Conservation (phyloP, 1,140 invertebrate genomes). For the Pogonognathellus flavescens region DNA sequence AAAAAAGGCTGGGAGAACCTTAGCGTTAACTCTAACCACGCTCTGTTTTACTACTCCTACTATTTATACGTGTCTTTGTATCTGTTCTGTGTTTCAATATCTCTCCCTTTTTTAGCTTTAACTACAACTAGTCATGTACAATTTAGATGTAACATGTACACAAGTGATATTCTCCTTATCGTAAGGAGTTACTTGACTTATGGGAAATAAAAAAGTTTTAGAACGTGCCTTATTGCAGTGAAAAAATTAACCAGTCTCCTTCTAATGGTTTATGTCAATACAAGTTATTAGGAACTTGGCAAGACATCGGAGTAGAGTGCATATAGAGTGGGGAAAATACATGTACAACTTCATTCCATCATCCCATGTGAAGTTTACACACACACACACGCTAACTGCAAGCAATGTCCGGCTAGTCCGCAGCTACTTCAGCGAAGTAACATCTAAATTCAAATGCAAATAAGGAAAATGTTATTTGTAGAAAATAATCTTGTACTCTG, state of each 20-base stretch:
- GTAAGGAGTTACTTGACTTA: conserved; percentile 17
- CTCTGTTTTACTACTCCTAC: not conserved
- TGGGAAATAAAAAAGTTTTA: conserved; percentile 23
- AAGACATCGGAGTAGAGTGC: not conserved
- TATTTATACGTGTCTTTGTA: not conserved
- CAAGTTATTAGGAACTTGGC: conserved; percentile 10
- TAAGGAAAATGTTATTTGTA: conserved; percentile 30
- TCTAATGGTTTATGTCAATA: conserved; percentile 20
- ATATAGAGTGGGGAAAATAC: no score
- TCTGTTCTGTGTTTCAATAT: not conserved
- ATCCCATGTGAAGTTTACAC: not conserved
- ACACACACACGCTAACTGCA: conserved; percentile 21
- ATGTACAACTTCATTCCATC: not conserved
- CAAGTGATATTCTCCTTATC: not conserved
- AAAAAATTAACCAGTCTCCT: conserved; percentile 21
- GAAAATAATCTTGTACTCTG: not conserved
- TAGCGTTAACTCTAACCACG: not conserved
- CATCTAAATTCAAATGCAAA: conserved; percentile 45
- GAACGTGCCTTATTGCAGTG: conserved; percentile 13
- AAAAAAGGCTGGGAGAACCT: conserved; percentile 13
- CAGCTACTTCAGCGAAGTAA: not conserved
- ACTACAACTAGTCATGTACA: not conserved
- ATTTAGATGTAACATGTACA: conserved; percentile 16
- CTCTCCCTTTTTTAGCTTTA: not conserved
- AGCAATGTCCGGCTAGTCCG: not conserved